Percentiles rank a stretch among this genome's conserved stretches.
Conservation (phyloP, 2,888 invertebrate species). For the Cerastoderma edule region DNA sequence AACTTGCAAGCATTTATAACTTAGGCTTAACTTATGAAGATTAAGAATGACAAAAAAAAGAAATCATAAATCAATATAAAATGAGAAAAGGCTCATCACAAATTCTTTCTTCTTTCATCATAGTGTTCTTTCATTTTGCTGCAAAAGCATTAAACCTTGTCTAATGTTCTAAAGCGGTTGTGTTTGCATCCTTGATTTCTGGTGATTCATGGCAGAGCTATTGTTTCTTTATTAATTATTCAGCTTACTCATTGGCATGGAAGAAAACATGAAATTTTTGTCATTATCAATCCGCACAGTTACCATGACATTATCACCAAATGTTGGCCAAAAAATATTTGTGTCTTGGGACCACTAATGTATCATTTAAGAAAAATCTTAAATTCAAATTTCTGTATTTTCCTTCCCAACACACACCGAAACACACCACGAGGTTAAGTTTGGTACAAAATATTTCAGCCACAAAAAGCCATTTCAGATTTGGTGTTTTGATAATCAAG, state of each 20-base stretch:
- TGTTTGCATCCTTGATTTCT: not conserved
- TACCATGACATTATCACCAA: constrained; percentile 6
- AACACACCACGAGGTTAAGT: not conserved
- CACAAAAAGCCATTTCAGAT: constrained; percentile 2
- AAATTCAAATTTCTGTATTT: constrained; percentile 22
- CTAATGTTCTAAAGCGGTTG: no score
- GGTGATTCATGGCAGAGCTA: constrained; percentile 22
- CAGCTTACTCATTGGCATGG: constrained; percentile 19
- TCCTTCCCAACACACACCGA: no score
- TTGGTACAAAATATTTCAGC: no score
- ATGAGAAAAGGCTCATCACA: no score
- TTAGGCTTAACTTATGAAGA: no score
- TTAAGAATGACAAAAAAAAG: no score
- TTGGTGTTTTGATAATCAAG: constrained; percentile 1
- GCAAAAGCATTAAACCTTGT: no score
- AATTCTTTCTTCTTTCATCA: no score
- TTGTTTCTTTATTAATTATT: constrained; percentile 26
- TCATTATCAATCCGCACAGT: constrained; percentile 10
- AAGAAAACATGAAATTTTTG: constrained; percentile 18
- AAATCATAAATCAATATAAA: no score
- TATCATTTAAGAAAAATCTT: constrained; percentile 3
- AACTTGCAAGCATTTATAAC: no score
- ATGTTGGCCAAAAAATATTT: not conserved
- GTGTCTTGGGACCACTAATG: constrained; percentile 14
- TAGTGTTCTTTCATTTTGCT: no score